Evolutionary conservation across 1,140 invertebrate species (phyloP).

Genomic region (Littorina saxatilis): DNA sequence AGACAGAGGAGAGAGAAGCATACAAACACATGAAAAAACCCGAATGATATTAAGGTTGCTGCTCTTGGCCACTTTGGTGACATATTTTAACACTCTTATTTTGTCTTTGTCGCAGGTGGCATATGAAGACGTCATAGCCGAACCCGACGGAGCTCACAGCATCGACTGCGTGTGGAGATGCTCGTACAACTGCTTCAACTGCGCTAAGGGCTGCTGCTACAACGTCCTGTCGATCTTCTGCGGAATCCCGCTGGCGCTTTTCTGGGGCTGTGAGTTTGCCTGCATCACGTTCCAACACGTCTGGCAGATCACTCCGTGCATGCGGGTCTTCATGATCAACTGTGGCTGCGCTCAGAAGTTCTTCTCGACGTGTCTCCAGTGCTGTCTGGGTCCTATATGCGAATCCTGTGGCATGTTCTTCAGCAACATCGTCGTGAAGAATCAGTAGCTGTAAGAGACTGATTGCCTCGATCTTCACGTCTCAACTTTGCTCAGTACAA

Average conservation of each 20-base stretch:
- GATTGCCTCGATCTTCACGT: no score
- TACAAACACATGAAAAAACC: no score
- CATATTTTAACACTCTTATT: no score
- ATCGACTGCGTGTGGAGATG: conserved; percentile 85
- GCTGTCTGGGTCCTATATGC: conserved; percentile 80
- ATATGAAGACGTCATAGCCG: conserved; percentile 86
- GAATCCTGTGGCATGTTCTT: conserved; percentile 82
- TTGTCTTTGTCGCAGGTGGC: conserved; percentile 57
- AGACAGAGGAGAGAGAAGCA: no score
- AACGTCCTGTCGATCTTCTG: conserved; percentile 78
- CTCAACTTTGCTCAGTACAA: no score
- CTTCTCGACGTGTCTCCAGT: conserved; percentile 79
- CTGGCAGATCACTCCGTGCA: conserved; percentile 72
- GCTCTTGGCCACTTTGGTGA: no score
- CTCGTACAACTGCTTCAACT: conserved; percentile 82
- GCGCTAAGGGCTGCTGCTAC: conserved; percentile 86
- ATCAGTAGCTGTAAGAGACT: no score
- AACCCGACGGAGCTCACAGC: no score
- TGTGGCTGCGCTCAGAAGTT: conserved; percentile 80
- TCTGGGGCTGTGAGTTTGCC: conserved; percentile 77
- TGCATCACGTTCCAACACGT: conserved; percentile 81
- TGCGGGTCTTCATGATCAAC: conserved; percentile 76
- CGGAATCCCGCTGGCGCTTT: no score
- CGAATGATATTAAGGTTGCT: no score
- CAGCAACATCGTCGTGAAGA: conserved; percentile 80